These are phyloP conservation scores for Panurus biarmicus DNA, from an alignment of 2,113 vertebrate species.

Conservation along the genomic window DNA sequence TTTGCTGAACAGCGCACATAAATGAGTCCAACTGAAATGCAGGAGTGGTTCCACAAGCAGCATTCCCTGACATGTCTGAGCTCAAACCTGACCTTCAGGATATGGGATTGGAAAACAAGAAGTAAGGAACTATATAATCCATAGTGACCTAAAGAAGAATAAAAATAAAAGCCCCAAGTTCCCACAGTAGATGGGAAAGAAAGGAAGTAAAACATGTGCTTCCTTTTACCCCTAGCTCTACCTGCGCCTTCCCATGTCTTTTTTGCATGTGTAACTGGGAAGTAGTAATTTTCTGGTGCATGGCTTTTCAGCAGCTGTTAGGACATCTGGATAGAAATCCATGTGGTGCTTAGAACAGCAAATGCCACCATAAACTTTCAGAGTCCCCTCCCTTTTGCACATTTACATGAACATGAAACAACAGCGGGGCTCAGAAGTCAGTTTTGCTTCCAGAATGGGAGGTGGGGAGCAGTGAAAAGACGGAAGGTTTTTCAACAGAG, in stretches of 20 bases:
- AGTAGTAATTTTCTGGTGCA: not conserved
- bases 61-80: not conserved
- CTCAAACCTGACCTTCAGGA: not conserved
- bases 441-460: not conserved
- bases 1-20: not conserved
- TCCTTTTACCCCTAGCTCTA: not conserved
- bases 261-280: not conserved
- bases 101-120: not conserved
- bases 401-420: not conserved
- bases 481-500: not conserved
- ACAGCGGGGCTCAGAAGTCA: not conserved
- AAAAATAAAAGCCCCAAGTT: not conserved
- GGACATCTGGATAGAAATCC: constrained; percentile 17
- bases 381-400: not conserved
- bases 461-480: not conserved
- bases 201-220: not conserved
- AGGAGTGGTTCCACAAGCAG: not conserved
- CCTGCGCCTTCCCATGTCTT: not conserved
- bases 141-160: not conserved
- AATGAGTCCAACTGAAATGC: accelerated
- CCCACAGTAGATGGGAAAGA: not conserved
- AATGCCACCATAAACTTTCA: not conserved
- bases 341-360: not conserved
- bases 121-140: not conserved
- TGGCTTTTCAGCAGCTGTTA: constrained; percentile 23